Evolutionary conservation across 2,888 invertebrate genomes (phyloP).

Genomic region (Agrochola lychnidis): DNA sequence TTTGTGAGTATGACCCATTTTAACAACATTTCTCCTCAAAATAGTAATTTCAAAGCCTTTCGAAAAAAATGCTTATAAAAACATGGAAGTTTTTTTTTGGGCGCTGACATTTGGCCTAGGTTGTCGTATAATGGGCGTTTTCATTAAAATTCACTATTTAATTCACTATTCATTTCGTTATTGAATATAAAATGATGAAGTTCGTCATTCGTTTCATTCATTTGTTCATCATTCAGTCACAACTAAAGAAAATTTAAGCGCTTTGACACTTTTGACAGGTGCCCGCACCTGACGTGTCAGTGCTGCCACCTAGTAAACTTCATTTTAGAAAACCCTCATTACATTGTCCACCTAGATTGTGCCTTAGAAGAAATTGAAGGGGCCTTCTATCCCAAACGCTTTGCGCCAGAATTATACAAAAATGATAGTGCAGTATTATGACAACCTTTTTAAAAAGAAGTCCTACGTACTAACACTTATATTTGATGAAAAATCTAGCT

Average conservation of each 20-base stretch:
- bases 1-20: conserved; percentile 14
- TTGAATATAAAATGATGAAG: too few species aligned
- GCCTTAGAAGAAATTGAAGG: not conserved
- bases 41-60: not conserved
- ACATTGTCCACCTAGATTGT: not conserved
- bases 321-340: too few species aligned
- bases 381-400: not conserved
- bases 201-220: too few species aligned
- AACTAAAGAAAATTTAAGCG: too few species aligned
- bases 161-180: too few species aligned
- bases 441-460: conserved; percentile 21
- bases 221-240: too few species aligned
- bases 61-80: not conserved
- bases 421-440: conserved; percentile 3
- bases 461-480: conserved; percentile 9
- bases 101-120: not conserved
- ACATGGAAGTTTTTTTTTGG: not conserved
- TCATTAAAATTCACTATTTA: too few species aligned
- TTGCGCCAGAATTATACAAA: not conserved
- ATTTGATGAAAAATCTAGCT: conserved; percentile 1
- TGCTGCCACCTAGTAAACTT: too few species aligned
- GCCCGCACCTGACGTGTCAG: too few species aligned
- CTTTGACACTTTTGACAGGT: too few species aligned
- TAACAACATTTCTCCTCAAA: not conserved
- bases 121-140: not conserved